These are phyloP conservation scores for Lordiphosa andalusiaca DNA, from an alignment of 2,888 invertebrate genomes.

Conservation along the genomic window DNA sequence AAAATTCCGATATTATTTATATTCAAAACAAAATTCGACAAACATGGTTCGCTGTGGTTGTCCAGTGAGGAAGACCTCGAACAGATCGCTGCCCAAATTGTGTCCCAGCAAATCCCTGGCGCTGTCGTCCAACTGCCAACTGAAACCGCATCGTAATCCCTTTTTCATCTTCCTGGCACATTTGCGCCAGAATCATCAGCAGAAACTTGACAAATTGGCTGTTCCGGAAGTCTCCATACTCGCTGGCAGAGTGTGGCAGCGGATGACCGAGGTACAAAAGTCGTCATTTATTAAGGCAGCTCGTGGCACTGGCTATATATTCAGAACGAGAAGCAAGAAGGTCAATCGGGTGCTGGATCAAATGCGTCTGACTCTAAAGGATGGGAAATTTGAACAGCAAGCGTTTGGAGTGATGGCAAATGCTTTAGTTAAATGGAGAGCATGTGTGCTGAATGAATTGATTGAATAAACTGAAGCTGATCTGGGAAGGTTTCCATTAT, in stretches of 20 bases:
- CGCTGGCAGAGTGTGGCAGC: slow-evolving; percentile 20
- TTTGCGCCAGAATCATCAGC: slow-evolving; percentile 12
- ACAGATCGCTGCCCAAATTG: not conserved
- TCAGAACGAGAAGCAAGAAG: slow-evolving; percentile 10
- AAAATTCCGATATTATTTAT: slow-evolving; percentile 5
- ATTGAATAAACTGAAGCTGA: not conserved
- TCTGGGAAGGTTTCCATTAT: no score
- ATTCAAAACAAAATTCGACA: slow-evolving; percentile 9
- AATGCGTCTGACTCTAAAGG: not conserved
- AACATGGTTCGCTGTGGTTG: slow-evolving; percentile 1
- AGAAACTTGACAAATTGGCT: slow-evolving; percentile 5
- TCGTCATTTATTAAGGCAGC: slow-evolving; percentile 18
- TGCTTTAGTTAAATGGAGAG: slow-evolving; percentile 26
- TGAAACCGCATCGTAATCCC: slow-evolving; percentile 15
- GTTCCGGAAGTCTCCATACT: not conserved
- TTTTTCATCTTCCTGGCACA: slow-evolving; percentile 29
- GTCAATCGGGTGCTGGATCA: slow-evolving; percentile 19
- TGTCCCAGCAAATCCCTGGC: not conserved
- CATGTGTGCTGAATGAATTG: not conserved
- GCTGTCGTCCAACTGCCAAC: not conserved
- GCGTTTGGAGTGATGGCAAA: slow-evolving; percentile 9
- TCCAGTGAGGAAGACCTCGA: not conserved
- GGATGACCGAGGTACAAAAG: slow-evolving; percentile 8
- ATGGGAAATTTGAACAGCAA: not conserved
- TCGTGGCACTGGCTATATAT: slow-evolving; percentile 11